Percentiles rank a stretch among this genome's conserved stretches.
These are phyloP conservation scores for Plebejus anna DNA, from an alignment of 2,888 invertebrate species.

Conservation along the genomic window DNA sequence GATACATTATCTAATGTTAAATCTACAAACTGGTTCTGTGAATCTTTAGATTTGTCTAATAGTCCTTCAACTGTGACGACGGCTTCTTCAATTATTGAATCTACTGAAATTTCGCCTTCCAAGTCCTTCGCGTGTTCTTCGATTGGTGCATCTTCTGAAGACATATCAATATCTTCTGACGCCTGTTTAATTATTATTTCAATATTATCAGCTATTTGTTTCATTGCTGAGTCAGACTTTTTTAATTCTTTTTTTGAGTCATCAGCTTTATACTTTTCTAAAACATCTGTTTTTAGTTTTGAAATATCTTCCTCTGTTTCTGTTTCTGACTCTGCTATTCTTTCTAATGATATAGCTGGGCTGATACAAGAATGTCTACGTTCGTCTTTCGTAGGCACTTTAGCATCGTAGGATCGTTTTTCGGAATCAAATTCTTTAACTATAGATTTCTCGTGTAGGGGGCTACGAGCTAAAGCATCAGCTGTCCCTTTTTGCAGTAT, in stretches of 20 bases:
- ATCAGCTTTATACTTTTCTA: conserved; percentile 41
- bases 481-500: conserved; percentile 66
- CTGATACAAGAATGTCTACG: conserved; percentile 72
- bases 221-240: conserved; percentile 74
- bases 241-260: conserved; percentile 54
- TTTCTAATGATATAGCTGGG: conserved; percentile 70
- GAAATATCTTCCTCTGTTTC: conserved; percentile 66
- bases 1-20: conserved; percentile 52
- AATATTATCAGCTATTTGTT: conserved; percentile 76
- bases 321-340: conserved; percentile 70
- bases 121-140: conserved; percentile 47
- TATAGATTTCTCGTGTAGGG: conserved; percentile 58
- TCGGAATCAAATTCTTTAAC: conserved; percentile 66
- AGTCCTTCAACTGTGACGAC: conserved; percentile 66
- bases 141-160: conserved; percentile 59
- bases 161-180: conserved; percentile 69
- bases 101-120: conserved; percentile 63
- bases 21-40: conserved; percentile 51
- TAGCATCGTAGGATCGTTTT: conserved; percentile 70
- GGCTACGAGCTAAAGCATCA: conserved; percentile 62
- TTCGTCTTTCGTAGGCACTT: conserved; percentile 70
- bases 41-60: conserved; percentile 53
- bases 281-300: conserved; percentile 41
- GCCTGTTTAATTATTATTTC: conserved; percentile 76
- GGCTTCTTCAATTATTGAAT: conserved; percentile 72